Percentiles rank a stretch among this genome's conserved stretches.
Evolutionary conservation across 2,797 vertebrate species (phyloP).

Genomic region (Glossophaga mutica): DNA sequence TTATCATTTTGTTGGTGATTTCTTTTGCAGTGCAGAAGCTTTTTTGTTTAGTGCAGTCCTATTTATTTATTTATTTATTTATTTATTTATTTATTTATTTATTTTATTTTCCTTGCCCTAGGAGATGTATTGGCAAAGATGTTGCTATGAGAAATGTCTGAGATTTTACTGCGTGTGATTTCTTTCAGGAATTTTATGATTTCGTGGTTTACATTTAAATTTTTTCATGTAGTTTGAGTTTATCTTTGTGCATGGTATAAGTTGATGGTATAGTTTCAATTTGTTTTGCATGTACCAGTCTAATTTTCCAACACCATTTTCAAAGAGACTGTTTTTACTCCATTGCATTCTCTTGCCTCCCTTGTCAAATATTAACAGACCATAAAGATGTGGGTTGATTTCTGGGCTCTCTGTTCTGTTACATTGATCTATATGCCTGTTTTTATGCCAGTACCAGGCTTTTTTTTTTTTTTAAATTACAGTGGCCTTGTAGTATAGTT

Average conservation of each 20-base stretch:
- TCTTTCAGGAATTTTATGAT: background rate
- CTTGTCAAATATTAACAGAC: background rate
- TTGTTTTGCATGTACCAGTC: background rate
- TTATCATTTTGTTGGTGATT: background rate
- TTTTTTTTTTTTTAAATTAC: background rate
- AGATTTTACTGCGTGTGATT: background rate
- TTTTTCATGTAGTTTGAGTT: background rate
- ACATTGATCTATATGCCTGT: background rate
- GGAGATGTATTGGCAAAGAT: background rate
- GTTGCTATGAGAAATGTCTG: background rate
- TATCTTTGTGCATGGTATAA: background rate
- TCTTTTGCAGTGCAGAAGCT: background rate
- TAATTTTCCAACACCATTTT: background rate
- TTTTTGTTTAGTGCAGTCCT: background rate
- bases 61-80: background rate
- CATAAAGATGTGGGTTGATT: background rate
- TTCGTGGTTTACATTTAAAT: background rate
- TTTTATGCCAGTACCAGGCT: background rate
- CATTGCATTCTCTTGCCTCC: background rate
- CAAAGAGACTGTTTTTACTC: background rate
- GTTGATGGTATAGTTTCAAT: background rate
- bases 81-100: too few relatives aligned
- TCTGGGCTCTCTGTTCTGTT: background rate
- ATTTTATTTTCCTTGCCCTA: background rate
- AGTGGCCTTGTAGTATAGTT: background rate